Conservation (phyloP, 2,113 vertebrate species). For the Tricholaema leucomelas region DNA sequence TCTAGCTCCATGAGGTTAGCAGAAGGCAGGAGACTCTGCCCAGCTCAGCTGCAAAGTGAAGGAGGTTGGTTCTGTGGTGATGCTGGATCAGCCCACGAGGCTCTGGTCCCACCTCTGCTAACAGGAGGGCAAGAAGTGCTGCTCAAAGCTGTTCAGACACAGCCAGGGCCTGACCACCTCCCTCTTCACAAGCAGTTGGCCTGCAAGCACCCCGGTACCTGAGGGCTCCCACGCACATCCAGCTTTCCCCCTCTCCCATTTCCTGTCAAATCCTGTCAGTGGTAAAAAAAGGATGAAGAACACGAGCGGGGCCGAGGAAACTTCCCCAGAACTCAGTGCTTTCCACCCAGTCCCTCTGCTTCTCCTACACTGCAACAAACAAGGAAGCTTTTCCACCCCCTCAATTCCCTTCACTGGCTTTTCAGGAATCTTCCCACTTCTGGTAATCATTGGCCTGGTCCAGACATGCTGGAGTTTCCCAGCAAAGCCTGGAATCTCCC, state of each 20-base stretch:
- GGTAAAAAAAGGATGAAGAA: not conserved
- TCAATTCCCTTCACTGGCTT: not conserved
- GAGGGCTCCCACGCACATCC: not conserved
- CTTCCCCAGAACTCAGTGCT: not conserved
- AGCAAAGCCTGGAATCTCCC: slow-evolving; percentile 13
- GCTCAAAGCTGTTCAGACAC: not conserved
- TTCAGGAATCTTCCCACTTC: not conserved
- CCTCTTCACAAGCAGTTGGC: not conserved
- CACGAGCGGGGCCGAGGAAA: not conserved
- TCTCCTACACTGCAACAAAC: not conserved
- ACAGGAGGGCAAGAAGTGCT: not conserved
- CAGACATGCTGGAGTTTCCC: not conserved
- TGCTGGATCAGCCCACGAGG: not conserved
- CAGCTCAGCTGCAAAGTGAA: not conserved
- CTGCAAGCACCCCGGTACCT: not conserved
- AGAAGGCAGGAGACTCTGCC: not conserved
- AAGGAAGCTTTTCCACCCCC: not conserved
- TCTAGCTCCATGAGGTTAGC: not conserved
- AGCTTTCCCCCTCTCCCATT: not conserved
- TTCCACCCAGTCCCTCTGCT: not conserved
- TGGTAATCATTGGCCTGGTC: not conserved
- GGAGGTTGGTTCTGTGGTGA: not conserved
- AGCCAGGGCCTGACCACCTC: not conserved
- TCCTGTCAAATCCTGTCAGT: not conserved
- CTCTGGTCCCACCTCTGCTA: not conserved